Conservation (phyloP, 2,888 invertebrate species). For the Orthosia gracilis region DNA sequence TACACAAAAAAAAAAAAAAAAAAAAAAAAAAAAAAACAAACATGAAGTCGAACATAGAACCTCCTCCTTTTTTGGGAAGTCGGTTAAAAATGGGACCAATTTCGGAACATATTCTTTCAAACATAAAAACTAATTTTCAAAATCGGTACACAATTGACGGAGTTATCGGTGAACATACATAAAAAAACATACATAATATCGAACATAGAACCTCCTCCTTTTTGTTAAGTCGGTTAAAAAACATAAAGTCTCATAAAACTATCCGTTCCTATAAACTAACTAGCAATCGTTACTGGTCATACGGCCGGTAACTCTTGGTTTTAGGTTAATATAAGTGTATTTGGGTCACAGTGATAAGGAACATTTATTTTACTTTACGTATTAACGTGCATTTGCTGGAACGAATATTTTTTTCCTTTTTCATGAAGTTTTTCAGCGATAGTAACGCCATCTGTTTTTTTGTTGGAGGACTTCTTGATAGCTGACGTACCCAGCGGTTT, state of each 20-base stretch:
- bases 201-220: too few relatives aligned
- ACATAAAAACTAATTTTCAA: too few relatives aligned
- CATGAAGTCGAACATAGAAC: too few relatives aligned
- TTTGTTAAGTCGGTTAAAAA: too few relatives aligned
- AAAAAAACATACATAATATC: too few relatives aligned
- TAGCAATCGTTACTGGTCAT: constrained; percentile 36
- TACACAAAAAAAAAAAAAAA: too few relatives aligned
- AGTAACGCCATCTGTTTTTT: constrained; percentile 46
- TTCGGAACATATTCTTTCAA: too few relatives aligned
- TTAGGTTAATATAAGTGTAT: constrained; percentile 74
- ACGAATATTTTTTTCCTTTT: constrained; percentile 28
- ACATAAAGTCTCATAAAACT: constrained; percentile 25
- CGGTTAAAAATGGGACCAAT: too few relatives aligned
- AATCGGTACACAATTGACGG: too few relatives aligned
- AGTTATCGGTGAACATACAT: too few relatives aligned
- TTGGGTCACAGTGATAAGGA: constrained; percentile 76
- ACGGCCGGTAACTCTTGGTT: constrained; percentile 63
- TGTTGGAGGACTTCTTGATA: constrained; percentile 4
- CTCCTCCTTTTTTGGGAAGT: too few relatives aligned
- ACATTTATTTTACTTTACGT: constrained; percentile 68
- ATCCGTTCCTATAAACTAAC: constrained; percentile 34
- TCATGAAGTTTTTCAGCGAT: neutral
- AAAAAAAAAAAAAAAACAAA: too few relatives aligned
- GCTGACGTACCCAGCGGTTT: neutral
- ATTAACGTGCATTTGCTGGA: constrained; percentile 28